Evolutionary conservation across 2,888 invertebrate species (phyloP), one percentile per base, ranked within the genome.

Genomic region (Mythimna ferrago): DNA sequence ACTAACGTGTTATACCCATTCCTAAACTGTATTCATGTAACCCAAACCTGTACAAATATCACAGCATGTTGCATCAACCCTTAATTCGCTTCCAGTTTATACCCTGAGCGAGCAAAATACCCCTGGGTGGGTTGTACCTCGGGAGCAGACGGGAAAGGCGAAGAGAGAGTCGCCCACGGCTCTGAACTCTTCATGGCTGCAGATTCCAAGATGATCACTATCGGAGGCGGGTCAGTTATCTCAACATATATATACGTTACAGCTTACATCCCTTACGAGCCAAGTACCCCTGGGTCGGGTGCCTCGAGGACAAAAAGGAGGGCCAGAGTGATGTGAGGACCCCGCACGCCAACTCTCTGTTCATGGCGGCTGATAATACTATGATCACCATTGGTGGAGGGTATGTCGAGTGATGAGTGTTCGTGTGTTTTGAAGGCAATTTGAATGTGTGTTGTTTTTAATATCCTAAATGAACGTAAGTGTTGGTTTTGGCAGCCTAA

Each of bases 151-250:
- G 94, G 92, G 56, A 93, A 93, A 81, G 89, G 88, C 19, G 98
- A 97, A 90, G 98, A 97, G 89, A 97, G 97, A 85, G 97, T 98
- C 63, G 97, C 97, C 66, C 99, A 99, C 95, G 98, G 98, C 78
- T 98, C 98, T 10, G 99, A 99, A 90, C 97, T 99, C 54, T 99
- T 99, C 95, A 99, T 99, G 99, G 99, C 99, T 53, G 99, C 99
- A 35, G 99, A 99, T 96, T 97, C 98, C 70, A 98, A 98, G 94
- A 99, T 99, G 98, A 98, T 99, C 89, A 99, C 99, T 86, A 98
- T 99, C 90, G 99, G 99, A 81, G 99, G 99, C 95, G 99, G 99
- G 99, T 99, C 96, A 97, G 93, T 93, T 54, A 54, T 54, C 58
- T 68, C 60, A 14, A 53, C 7, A 32, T 44, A 64, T 66, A 10